Conservation (phyloP, 2,888 invertebrate genomes). For the Carterocephalus palaemon region DNA sequence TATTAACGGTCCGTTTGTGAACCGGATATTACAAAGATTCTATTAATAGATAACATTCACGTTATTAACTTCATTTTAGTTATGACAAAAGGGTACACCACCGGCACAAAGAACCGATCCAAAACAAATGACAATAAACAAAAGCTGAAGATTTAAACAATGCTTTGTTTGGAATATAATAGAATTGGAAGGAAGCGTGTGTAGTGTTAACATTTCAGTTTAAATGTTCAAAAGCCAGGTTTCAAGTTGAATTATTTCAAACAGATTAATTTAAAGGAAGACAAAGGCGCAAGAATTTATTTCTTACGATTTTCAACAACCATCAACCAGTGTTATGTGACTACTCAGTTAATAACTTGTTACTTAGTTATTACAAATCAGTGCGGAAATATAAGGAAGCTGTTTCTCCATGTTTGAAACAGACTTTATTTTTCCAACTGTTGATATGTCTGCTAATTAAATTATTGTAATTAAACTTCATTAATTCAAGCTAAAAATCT, state of each 20-base stretch:
- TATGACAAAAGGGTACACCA: conserved; percentile 21
- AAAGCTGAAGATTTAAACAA: conserved; percentile 10
- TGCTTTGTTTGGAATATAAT: conserved; percentile 19
- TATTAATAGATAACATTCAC: conserved; percentile 31
- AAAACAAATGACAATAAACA: conserved; percentile 13
- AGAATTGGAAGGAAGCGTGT: conserved; percentile 6
- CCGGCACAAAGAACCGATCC: conserved; percentile 21
- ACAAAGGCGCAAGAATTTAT: not conserved
- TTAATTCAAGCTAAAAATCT: too few relatives aligned
- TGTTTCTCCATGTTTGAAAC: conserved; percentile 1
- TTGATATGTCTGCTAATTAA: conserved; percentile 6
- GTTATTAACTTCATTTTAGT: conserved; percentile 29
- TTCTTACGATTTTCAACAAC: conserved; percentile 6
- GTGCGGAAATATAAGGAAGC: too few relatives aligned
- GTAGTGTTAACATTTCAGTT: conserved; percentile 11
- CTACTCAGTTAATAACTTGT: not conserved
- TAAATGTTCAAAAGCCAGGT: conserved; percentile 17
- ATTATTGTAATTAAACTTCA: not conserved
- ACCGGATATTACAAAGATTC: conserved; percentile 32
- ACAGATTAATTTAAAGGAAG: conserved; percentile 21
- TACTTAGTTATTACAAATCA: too few relatives aligned
- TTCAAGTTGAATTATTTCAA: conserved; percentile 21
- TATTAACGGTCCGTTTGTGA: conserved; percentile 18
- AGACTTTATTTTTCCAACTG: conserved; percentile 1
- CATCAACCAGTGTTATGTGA: not conserved